A percentile compares a stretch with the other conserved stretches of the same genome.
These are phyloP conservation scores for Musca vetustissima DNA, from an alignment of 1,140 invertebrate genomes.

Conservation along the genomic window DNA sequence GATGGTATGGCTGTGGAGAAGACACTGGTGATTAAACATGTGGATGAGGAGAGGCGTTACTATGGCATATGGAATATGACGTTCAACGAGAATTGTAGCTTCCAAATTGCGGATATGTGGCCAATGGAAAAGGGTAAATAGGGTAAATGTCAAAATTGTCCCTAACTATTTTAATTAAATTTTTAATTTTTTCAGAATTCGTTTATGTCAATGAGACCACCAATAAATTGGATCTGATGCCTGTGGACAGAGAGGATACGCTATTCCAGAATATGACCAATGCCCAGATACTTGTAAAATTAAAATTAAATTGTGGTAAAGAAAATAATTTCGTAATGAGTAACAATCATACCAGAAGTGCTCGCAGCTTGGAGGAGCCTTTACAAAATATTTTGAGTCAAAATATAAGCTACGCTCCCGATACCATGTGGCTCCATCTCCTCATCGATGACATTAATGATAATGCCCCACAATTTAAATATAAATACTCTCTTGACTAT, in stretches of 20 bases:
- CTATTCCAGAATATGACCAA: neutral
- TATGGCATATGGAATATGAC: neutral
- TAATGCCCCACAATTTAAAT: conserved; percentile 26
- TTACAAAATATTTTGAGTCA: neutral
- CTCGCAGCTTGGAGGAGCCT: too few relatives aligned
- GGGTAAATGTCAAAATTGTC: too few relatives aligned
- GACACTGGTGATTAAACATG: neutral
- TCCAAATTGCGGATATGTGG: conserved; percentile 10
- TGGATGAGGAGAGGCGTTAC: conserved; percentile 3
- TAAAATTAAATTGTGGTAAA: conserved; percentile 3
- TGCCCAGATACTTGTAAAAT: conserved; percentile 4
- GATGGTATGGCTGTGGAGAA: neutral
- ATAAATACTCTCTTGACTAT: neutral
- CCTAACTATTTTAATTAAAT: neutral
- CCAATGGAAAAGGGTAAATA: conserved; percentile 20
- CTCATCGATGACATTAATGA: conserved; percentile 30
- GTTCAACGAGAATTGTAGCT: conserved; percentile 13
- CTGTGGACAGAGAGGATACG: conserved; percentile 7
- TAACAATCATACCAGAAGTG: neutral
- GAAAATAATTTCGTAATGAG: too few relatives aligned
- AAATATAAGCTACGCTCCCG: neutral
- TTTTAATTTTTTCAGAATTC: conserved; percentile 2
- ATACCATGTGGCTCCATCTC: conserved; percentile 9
- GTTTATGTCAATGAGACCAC: neutral
- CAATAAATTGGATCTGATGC: neutral